A percentile compares a stretch with the other conserved stretches of the same genome.
phyloP scores from a whole-genome alignment of 2,113 vertebrate genomes.

The Ranitomeya imitator region DNA sequence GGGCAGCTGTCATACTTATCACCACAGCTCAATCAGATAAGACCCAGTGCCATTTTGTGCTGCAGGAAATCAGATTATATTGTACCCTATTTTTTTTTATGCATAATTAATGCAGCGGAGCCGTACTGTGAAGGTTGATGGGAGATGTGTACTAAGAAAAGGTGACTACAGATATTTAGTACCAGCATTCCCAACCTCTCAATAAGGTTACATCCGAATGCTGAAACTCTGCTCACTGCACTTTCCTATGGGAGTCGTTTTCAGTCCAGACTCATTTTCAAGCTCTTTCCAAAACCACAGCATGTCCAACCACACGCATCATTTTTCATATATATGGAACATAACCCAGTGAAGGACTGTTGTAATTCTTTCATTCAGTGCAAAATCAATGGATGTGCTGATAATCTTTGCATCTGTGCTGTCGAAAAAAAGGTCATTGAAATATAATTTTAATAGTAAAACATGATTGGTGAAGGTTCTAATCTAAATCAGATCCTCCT shows the following conservation, averaged over 20 bases:
- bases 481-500: constrained; percentile 12
- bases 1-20: constrained; percentile 48
- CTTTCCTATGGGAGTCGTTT: constrained; percentile 44
- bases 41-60: constrained; percentile 34
- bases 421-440: constrained; percentile 17
- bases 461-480: constrained; percentile 30
- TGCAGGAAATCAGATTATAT: constrained; percentile 49
- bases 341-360: not conserved
- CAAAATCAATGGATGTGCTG: constrained; percentile 38
- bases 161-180: constrained; percentile 15
- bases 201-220: constrained; percentile 15
- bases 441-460: constrained; percentile 42
- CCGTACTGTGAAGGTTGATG: constrained; percentile 19
- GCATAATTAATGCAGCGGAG: constrained; percentile 37
- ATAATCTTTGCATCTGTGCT: constrained; percentile 28
- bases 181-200: not conserved
- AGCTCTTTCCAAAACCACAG: constrained; percentile 30
- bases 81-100: constrained; percentile 19
- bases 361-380: constrained; percentile 48
- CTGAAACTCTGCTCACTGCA: not conserved
- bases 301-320: constrained; percentile 13
- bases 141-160: not conserved
- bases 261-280: constrained; percentile 50
- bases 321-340: constrained; percentile 43
- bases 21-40: constrained; percentile 46